A percentile compares a stretch with the other conserved stretches of the same genome.
phyloP scores from a whole-genome alignment of 92 coral and sea anemone genomes.

The Paragorgia papillata region DNA sequence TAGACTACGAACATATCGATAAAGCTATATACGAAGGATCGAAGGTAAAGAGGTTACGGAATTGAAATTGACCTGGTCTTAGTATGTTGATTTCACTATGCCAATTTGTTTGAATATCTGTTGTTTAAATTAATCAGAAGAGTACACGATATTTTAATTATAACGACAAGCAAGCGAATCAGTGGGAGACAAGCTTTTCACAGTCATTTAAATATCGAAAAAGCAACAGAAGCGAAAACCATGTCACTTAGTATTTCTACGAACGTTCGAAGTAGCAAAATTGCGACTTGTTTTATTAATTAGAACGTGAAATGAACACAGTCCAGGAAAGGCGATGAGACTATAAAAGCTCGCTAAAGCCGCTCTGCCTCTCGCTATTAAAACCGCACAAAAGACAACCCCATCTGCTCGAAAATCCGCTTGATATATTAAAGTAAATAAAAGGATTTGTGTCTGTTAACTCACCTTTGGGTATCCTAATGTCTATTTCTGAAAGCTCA shows the following conservation, averaged over 20 bases:
- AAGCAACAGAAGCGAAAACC: neutral
- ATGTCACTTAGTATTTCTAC: too few relatives aligned
- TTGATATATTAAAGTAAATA: constrained; percentile 25
- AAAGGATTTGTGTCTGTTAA: constrained; percentile 9
- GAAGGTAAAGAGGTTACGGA: too few relatives aligned
- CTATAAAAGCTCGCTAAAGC: too few relatives aligned
- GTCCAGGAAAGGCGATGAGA: too few relatives aligned
- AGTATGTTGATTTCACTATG: neutral
- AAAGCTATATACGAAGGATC: too few relatives aligned
- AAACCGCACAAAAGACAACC: neutral
- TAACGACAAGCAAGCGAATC: constrained; percentile 16
- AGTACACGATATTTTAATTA: constrained; percentile 14
- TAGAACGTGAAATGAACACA: too few relatives aligned
- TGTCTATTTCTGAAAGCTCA: neutral
- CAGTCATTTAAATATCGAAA: constrained; percentile 7
- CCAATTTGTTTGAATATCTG: neutral
- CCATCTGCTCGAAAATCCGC: constrained; percentile 6
- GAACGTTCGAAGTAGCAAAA: too few relatives aligned
- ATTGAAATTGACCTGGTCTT: too few relatives aligned
- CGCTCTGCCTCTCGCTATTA: too few relatives aligned
- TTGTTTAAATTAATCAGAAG: constrained; percentile 5
- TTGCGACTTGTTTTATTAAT: too few relatives aligned
- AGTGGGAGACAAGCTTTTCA: neutral
- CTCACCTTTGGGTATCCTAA: constrained; percentile 8
- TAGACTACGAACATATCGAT: too few relatives aligned